Percentiles rank a stretch among this genome's conserved stretches.
phyloP scores from a whole-genome alignment of 1,140 invertebrate genomes.

The Drosophila setifemur region DNA sequence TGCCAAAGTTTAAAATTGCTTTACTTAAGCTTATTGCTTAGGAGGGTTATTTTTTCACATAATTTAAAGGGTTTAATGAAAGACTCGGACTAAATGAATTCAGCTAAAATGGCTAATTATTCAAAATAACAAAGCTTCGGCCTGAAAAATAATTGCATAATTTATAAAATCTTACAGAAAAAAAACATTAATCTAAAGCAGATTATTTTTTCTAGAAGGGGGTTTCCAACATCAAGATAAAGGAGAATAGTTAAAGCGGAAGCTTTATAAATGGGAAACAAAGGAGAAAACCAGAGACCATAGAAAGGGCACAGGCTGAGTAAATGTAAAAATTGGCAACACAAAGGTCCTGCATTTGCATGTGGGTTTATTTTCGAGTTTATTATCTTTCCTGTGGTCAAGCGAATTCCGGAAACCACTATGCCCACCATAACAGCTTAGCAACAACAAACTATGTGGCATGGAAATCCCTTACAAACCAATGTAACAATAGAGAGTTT shows the following conservation, averaged over 20 bases:
- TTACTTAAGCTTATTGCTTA: conserved; percentile 9
- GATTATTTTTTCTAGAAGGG: no score
- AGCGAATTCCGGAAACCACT: conserved; percentile 23
- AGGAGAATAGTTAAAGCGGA: neutral
- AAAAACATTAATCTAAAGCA: neutral
- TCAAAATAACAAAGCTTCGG: no score
- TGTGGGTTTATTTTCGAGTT: conserved; percentile 1
- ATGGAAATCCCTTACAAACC: conserved; percentile 1
- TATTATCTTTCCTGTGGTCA: conserved; percentile 19
- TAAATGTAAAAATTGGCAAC: conserved; percentile 1
- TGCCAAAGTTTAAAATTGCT: conserved; percentile 11
- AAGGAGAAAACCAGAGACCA: no score
- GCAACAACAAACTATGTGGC: neutral
- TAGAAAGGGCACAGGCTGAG: neutral
- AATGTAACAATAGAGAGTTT: no score
- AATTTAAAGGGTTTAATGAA: neutral
- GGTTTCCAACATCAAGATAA: no score
- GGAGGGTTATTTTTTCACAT: neutral
- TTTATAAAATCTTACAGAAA: neutral
- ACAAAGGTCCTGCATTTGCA: neutral
- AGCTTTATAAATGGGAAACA: neutral
- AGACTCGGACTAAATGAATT: neutral
- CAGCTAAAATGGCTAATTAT: neutral
- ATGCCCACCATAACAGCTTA: neutral
- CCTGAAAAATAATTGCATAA: no score